Evolutionary conservation across 2,113 vertebrate species (phyloP), one percentile per base, ranked within the genome.

Genomic region (Nansenia antarctica): DNA sequence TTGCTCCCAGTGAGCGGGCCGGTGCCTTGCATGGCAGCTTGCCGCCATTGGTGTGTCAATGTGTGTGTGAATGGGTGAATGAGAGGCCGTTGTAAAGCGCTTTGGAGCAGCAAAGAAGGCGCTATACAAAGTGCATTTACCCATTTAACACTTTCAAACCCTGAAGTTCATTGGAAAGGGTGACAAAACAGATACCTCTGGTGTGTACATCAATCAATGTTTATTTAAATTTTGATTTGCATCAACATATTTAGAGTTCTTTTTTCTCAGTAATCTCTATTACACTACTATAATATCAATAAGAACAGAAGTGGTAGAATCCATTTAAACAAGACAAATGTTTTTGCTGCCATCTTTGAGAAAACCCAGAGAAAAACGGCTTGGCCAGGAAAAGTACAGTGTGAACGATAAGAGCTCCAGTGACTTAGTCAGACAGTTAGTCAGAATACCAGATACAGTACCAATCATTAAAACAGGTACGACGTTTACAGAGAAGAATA

Each of bases 401-500:
- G 79, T 83, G 86, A 82, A 86, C 85, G 84, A 89, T 85, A 49
- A 86, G 77, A 79, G 27, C 83, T 87, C 83, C 83, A 89, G 88
- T 87, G 85, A 91, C 88, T 14, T 87, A n/a, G n/a, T n/a, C 73
- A 77, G 84, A 86, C 85, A 77, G 81, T n/a, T n/a, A 91, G 81
- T 85, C 88, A 87, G 89, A 92, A 80, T 88, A 91, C 82, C 79
- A 86, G 88, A 86, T 86, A 87, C 90, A 84, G 85, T 87, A 88
- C 92, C 91, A 91, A 29, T 91, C 90, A 90, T 78, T 88, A 90
- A n/a, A 80, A 94, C 89, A 91, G 90, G 91, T 91, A 93, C 90
- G 90, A 93, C 82, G 90, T 89, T 91, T 82, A 92, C 84, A 88
- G 82, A 90, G 82, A 90, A 91, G 84, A 89, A 86, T 85, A 88